Percentiles rank a stretch among this genome's conserved stretches.
phyloP scores from a whole-genome alignment of 2,113 vertebrate species.

The Jacana jacana region DNA sequence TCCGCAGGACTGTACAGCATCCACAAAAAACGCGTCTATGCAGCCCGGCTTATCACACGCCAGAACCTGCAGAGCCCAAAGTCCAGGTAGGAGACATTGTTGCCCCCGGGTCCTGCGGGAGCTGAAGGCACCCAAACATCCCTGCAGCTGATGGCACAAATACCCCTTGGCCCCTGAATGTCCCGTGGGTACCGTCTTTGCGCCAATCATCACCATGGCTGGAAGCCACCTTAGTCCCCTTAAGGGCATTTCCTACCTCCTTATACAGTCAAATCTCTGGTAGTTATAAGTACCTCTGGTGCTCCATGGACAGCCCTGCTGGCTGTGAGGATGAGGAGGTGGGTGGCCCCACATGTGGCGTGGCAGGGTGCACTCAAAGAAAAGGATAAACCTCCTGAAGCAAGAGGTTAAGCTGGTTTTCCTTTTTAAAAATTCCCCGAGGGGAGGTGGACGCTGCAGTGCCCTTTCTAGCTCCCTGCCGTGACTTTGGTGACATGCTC shows the following conservation, averaged over 20 bases:
- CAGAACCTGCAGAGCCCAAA: conserved; percentile 93
- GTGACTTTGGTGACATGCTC: background rate
- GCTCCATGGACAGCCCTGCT: background rate
- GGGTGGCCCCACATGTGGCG: background rate
- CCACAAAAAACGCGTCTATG: conserved; percentile 91
- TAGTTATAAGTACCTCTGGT: no score
- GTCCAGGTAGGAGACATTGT: conserved; percentile 82
- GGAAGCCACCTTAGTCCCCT: background rate
- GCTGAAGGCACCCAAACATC: background rate
- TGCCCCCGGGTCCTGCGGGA: background rate
- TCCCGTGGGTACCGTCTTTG: background rate
- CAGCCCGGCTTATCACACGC: conserved; percentile 86
- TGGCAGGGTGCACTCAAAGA: background rate
- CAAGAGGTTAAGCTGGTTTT: background rate
- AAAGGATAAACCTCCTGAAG: background rate
- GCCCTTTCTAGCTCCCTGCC: background rate
- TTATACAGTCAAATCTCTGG: accelerated
- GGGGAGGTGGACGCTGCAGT: background rate
- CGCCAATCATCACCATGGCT: background rate
- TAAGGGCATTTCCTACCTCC: background rate
- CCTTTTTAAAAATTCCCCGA: background rate
- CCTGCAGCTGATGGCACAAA: accelerated
- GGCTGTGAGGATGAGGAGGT: background rate
- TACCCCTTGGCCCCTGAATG: background rate
- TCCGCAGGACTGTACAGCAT: conserved; percentile 84